Evolutionary conservation across 1,140 invertebrate species (phyloP), one percentile per base, ranked within the genome.

Genomic region (Polypedilum pembai): DNA sequence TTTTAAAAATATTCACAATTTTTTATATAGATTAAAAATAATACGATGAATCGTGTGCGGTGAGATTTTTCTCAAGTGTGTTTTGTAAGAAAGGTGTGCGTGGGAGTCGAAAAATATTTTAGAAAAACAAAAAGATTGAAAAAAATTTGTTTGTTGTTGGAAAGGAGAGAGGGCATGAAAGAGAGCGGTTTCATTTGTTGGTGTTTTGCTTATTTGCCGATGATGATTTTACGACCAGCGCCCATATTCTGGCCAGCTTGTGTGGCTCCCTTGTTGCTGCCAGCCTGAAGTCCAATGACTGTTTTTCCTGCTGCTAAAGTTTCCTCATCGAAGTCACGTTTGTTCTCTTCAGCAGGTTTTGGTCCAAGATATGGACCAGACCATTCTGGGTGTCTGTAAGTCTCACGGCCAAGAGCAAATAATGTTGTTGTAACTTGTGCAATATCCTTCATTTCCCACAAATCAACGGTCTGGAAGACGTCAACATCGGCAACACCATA

Each of bases 381-480:
- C 90, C 91, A 98, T 83, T 96, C 94, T 0, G 91, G 86, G 80
- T 96, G 93, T 79, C 89, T 93, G 85, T 96, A 95, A 17, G 91
- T 91, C 92, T 95, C 88, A 83, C 95, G 90, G 76, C 94, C 95
- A 74, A 98, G 86, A 41, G 95, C 94, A 80, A 93, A 96, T 76
- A 98, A 90, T 78, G 94, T 96, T 83, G 93, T 94, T 74, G 95
- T 96, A 8, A 98, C 95, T 82, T 92, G 89, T 18, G 92, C 90
- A 80, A 98, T 95, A 82, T 98, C 95, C 83, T 97, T 96, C 84
- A 91, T 92, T 80, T 98, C 95, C 84, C 92, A 97, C 41, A 98
- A 85, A 83, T 98, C 96, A 45, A 96, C 94, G 8, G 95, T 96
- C 85, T 98, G 95, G 88, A 98, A 98, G 0, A 97, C 88, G 83